Conservation (phyloP, 2,113 vertebrate species). For the Nansenia antarctica region DNA sequence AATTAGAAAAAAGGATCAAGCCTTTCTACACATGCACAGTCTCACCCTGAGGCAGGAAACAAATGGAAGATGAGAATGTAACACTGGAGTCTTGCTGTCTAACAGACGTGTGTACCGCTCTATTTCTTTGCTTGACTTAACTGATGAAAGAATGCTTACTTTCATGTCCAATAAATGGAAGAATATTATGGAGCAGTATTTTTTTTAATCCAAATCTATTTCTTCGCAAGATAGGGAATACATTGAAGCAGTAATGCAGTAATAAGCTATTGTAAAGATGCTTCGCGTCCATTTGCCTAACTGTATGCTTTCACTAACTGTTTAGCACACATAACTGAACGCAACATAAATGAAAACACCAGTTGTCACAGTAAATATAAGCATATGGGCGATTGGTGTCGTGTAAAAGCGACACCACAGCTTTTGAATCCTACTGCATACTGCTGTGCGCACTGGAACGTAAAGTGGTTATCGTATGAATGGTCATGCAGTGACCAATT, state of each 20-base stretch:
- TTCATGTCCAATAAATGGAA: not conserved
- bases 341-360: not conserved
- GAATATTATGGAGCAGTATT: not conserved
- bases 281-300: not conserved
- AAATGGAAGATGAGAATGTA: conserved; percentile 7
- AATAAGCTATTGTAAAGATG: not conserved
- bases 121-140: conserved; percentile 10
- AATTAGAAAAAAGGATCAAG: conserved; percentile 69
- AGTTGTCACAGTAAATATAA: not conserved
- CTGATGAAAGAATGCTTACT: not conserved
- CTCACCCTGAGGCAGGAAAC: conserved; percentile 5
- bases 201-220: not conserved
- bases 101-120: conserved; percentile 12
- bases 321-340: not conserved
- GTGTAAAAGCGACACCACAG: not conserved
- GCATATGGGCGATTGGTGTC: not conserved
- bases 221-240: not conserved
- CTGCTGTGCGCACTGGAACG: not conserved
- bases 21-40: conserved; percentile 4
- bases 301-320: not conserved
- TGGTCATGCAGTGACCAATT: not conserved
- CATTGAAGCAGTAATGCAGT: not conserved
- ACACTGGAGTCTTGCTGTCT: conserved; percentile 4
- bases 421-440: not conserved
- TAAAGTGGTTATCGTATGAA: not conserved